These are phyloP conservation scores for Pristionchus entomophagus DNA, from an alignment of 2,888 invertebrate genomes.

Conservation along the genomic window DNA sequence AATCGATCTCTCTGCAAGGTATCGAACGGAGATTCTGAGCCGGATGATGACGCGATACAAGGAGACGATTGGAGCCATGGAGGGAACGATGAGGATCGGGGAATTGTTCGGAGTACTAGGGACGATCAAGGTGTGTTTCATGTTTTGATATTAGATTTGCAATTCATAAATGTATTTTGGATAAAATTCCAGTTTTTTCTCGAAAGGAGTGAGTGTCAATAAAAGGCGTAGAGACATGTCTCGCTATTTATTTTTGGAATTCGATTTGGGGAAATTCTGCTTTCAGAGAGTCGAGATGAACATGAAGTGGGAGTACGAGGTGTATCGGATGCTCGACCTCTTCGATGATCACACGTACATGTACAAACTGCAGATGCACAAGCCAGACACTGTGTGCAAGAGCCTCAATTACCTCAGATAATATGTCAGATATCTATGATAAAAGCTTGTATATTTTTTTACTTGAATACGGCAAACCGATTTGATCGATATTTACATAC, in stretches of 20 bases:
- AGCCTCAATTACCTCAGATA: neutral
- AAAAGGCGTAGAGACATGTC: too few species aligned
- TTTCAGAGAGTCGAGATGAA: slow-evolving; percentile 19
- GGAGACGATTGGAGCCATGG: slow-evolving; percentile 1
- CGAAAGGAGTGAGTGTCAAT: too few species aligned
- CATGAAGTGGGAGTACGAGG: slow-evolving; percentile 39
- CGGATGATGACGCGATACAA: neutral
- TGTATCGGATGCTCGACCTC: slow-evolving; percentile 23
- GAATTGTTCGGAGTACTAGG: neutral
- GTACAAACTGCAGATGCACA: slow-evolving; percentile 32
- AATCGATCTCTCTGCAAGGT: neutral
- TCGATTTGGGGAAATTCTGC: neutral
- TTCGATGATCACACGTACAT: slow-evolving; percentile 42
- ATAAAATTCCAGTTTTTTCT: too few species aligned
- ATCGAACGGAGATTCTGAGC: neutral
- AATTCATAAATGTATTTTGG: too few species aligned
- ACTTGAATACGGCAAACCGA: too few species aligned
- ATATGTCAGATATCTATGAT: neutral
- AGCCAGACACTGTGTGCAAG: slow-evolving; percentile 4
- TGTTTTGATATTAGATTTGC: neutral
- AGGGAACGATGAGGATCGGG: slow-evolving; percentile 2
- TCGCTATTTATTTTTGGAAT: neutral
- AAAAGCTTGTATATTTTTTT: neutral
- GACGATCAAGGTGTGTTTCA: neutral
- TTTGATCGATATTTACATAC: too few species aligned